Evolutionary conservation across 2,888 invertebrate genomes (phyloP).

Genomic region (Pristionchus japonicus): DNA sequence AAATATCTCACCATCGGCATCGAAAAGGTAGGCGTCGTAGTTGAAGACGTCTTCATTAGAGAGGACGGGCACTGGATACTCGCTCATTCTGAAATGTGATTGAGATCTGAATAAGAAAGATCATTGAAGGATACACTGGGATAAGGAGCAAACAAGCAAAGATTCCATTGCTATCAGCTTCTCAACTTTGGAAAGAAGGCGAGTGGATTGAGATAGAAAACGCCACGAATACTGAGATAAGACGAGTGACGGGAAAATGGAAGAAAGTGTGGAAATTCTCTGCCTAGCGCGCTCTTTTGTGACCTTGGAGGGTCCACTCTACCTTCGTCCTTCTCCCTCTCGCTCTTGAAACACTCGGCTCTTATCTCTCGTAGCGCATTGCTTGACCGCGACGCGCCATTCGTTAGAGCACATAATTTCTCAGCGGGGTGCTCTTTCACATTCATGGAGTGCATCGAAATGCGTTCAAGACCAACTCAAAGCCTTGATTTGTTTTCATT

Average conservation of each 20-base stretch:
- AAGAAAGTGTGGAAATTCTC: not conserved
- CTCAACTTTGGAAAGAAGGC: not conserved
- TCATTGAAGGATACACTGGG: no score
- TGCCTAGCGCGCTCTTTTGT: not conserved
- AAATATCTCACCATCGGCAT: constrained; percentile 35
- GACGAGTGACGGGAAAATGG: not conserved
- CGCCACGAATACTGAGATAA: not conserved
- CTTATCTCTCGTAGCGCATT: not conserved
- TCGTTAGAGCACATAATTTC: not conserved
- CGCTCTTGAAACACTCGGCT: not conserved
- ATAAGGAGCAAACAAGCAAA: not conserved
- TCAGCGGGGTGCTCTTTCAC: not conserved
- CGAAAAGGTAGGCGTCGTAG: constrained; percentile 10
- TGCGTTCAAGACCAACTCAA: no score
- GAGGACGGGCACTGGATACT: not conserved
- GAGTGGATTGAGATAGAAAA: not conserved
- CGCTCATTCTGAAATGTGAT: not conserved
- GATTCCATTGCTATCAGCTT: not conserved
- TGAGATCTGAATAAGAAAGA: no score
- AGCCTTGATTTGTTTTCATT: no score
- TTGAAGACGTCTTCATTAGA: not conserved
- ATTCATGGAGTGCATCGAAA: no score
- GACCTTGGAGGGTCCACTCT: not conserved
- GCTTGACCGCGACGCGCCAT: not conserved
- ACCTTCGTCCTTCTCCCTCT: not conserved